A percentile compares a stretch with the other conserved stretches of the same genome.
Conservation (phyloP, 2,888 invertebrate genomes). For the Spisula solida region DNA sequence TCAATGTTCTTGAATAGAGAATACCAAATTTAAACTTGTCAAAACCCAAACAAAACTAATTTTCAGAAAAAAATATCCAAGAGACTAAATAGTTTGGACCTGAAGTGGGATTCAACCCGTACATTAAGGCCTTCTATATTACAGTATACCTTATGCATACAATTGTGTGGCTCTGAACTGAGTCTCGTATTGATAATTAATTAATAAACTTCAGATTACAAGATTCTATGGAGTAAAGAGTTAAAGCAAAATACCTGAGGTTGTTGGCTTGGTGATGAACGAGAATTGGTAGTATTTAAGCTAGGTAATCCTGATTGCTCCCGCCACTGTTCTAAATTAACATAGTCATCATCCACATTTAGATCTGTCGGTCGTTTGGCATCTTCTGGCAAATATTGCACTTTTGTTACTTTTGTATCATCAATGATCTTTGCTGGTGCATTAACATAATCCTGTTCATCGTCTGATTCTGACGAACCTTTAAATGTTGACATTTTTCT, state of each 20-base stretch:
- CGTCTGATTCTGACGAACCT: constrained; percentile 31
- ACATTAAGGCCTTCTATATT: too few species aligned
- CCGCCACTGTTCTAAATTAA: constrained; percentile 78
- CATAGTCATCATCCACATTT: constrained; percentile 76
- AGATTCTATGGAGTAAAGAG: too few species aligned
- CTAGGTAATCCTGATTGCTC: constrained; percentile 66
- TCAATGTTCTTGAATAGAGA: too few species aligned
- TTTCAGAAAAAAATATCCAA: too few species aligned
- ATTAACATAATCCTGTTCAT: constrained; percentile 41
- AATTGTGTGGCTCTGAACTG: too few species aligned
- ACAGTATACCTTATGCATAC: too few species aligned
- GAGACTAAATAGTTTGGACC: too few species aligned
- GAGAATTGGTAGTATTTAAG: constrained; percentile 5
- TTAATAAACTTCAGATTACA: too few species aligned
- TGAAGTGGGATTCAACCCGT: too few species aligned
- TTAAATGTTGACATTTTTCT: constrained; percentile 44
- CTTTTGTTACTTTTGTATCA: constrained; percentile 37
- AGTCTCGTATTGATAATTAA: too few species aligned
- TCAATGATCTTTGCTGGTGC: constrained; percentile 23
- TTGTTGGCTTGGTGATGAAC: constrained; percentile 32
- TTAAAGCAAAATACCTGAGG: constrained; percentile 48
- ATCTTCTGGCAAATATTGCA: constrained; percentile 42
- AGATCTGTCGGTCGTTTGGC: constrained; percentile 58
- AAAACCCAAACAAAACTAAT: too few species aligned
- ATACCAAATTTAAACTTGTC: too few species aligned